Percentiles rank a stretch among this genome's conserved stretches.
These are phyloP conservation scores for Panthera leo DNA, from an alignment of 2,113 vertebrate species.

Conservation along the genomic window DNA sequence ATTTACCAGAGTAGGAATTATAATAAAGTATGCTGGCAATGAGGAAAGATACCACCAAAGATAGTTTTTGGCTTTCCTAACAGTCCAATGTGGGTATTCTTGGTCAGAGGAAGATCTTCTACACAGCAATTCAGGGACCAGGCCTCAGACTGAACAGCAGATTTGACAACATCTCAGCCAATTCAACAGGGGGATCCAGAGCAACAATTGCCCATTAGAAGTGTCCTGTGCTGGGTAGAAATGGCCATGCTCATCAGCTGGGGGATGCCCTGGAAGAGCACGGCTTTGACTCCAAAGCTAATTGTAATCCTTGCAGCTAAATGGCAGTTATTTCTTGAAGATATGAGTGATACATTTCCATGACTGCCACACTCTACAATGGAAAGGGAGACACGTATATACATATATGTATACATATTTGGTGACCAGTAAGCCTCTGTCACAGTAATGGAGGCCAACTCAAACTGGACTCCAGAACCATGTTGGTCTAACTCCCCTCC, in stretches of 20 bases:
- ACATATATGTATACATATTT: neutral
- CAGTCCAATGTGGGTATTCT: neutral
- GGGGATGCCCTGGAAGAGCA: neutral
- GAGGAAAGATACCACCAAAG: neutral
- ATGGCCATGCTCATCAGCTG: neutral
- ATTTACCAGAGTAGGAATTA: neutral
- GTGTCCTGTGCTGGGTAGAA: rapidly evolving
- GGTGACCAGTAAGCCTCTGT: neutral
- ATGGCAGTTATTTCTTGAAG: neutral
- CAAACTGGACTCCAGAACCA: neutral
- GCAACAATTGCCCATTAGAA: neutral
- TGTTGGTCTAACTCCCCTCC: neutral
- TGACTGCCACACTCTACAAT: neutral
- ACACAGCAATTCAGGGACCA: neutral
- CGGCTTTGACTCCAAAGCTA: neutral
- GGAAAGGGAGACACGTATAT: neutral
- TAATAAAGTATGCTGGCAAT: no score
- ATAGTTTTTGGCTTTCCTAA: neutral
- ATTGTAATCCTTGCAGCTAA: neutral
- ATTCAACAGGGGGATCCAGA: neutral
- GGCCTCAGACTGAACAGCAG: neutral
- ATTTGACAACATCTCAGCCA: neutral
- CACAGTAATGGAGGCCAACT: neutral
- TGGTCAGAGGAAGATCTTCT: neutral
- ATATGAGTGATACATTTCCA: neutral